These are phyloP conservation scores for Lophochroa leadbeateri DNA, from an alignment of 2,113 vertebrate genomes.

Conservation along the genomic window DNA sequence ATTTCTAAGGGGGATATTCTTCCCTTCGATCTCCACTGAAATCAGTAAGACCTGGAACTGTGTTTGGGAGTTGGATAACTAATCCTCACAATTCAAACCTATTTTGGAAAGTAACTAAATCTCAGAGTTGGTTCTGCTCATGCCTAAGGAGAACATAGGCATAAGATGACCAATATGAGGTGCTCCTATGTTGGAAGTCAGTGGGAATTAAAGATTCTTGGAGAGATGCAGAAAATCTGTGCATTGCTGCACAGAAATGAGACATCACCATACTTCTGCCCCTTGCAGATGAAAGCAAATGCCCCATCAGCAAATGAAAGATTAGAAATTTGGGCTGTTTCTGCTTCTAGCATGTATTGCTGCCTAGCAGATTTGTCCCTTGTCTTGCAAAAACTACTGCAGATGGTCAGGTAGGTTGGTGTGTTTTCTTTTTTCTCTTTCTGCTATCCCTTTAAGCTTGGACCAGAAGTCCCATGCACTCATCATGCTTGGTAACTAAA, in stretches of 20 bases:
- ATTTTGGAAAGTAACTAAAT: neutral
- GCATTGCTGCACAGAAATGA: neutral
- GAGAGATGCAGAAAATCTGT: neutral
- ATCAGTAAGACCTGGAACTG: neutral
- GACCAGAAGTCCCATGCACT: neutral
- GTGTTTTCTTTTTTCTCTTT: neutral
- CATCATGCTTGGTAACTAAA: neutral
- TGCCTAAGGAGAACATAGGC: accelerated
- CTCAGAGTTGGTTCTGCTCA: neutral
- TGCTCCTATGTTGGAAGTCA: neutral
- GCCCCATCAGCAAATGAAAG: neutral
- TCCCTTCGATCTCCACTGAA: neutral
- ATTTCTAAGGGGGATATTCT: neutral
- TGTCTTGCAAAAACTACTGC: neutral
- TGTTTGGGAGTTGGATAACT: neutral
- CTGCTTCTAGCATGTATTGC: neutral
- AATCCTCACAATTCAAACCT: neutral
- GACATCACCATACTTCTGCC: neutral
- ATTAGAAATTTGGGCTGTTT: neutral
- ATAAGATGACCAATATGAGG: neutral
- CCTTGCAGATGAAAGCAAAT: no score
- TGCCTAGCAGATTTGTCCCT: neutral
- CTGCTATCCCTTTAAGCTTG: no score
- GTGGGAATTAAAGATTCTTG: neutral
- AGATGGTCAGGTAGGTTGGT: neutral